Conservation (phyloP, 2,888 invertebrate genomes). For the Stenolophus ochropezus region DNA sequence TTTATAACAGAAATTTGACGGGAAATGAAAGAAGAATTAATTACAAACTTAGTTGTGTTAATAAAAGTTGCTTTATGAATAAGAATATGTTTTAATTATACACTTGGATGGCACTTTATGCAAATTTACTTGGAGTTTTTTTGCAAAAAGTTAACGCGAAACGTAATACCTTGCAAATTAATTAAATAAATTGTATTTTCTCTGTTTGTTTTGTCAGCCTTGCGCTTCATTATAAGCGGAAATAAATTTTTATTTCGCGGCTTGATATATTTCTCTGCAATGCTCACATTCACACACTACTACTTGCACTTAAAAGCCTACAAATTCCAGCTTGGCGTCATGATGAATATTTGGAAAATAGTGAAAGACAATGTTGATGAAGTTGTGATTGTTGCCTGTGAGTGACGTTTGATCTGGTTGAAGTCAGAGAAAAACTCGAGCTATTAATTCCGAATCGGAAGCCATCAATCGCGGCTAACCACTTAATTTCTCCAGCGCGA, state of each 20-base stretch:
- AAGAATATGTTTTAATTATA: conserved; percentile 38
- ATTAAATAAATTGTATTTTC: conserved; percentile 37
- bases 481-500: conserved; percentile 47
- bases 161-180: conserved; percentile 36
- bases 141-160: conserved; percentile 30
- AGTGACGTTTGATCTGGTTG: neutral
- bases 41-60: conserved; percentile 32
- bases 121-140: conserved; percentile 16
- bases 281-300: neutral
- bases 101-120: conserved; percentile 28
- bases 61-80: conserved; percentile 38
- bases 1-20: conserved; percentile 14
- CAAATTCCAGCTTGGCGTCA: too few species aligned
- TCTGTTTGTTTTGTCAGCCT: conserved; percentile 13
- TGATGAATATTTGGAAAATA: too few species aligned
- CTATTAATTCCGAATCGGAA: conserved; percentile 50
- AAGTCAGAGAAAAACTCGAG: conserved; percentile 19
- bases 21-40: conserved; percentile 29
- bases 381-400: neutral
- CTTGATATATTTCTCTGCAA: neutral
- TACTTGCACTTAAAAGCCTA: neutral
- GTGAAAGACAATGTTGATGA: too few species aligned
- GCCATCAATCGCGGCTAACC: conserved; percentile 51
- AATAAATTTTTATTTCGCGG: conserved; percentile 21
- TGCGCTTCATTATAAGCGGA: conserved; percentile 16